Percentiles rank a stretch among this genome's conserved stretches.
Evolutionary conservation across 1,140 invertebrate species (phyloP).

Genomic region (Chironomus tepperi): DNA sequence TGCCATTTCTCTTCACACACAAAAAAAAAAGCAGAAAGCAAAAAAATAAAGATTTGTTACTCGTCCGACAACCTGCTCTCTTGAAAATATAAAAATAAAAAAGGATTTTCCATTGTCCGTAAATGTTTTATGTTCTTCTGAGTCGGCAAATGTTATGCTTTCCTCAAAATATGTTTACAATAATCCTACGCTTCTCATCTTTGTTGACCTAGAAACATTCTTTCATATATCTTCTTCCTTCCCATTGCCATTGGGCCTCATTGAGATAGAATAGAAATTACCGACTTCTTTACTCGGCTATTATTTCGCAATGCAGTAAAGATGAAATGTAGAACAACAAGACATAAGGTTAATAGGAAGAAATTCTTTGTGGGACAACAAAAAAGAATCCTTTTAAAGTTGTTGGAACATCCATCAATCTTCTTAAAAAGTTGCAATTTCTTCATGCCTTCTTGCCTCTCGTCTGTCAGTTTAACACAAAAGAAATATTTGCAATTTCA

Average conservation of each 20-base stretch:
- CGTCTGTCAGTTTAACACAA: too few relatives aligned
- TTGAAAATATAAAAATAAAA: too few relatives aligned
- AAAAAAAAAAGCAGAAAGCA: background rate
- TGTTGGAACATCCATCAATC: background rate
- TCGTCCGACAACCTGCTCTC: too few relatives aligned
- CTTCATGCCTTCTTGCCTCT: too few relatives aligned
- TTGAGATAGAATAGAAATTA: background rate
- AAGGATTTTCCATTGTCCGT: too few relatives aligned
- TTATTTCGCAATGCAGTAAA: constrained; percentile 2
- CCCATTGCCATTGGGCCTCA: background rate
- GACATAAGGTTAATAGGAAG: too few relatives aligned
- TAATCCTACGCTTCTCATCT: background rate
- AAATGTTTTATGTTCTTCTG: background rate
- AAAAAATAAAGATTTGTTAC: background rate
- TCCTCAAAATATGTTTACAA: background rate
- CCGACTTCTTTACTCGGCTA: background rate
- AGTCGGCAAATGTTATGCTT: constrained; percentile 12
- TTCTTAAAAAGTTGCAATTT: background rate
- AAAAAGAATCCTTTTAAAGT: background rate
- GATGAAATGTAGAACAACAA: background rate
- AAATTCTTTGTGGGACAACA: too few relatives aligned
- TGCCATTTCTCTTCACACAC: background rate
- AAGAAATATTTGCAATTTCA: too few relatives aligned
- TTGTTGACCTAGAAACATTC: background rate
- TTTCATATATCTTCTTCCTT: background rate